These are phyloP conservation scores for Orgyia antiqua DNA, from an alignment of 2,888 invertebrate genomes.

Conservation along the genomic window DNA sequence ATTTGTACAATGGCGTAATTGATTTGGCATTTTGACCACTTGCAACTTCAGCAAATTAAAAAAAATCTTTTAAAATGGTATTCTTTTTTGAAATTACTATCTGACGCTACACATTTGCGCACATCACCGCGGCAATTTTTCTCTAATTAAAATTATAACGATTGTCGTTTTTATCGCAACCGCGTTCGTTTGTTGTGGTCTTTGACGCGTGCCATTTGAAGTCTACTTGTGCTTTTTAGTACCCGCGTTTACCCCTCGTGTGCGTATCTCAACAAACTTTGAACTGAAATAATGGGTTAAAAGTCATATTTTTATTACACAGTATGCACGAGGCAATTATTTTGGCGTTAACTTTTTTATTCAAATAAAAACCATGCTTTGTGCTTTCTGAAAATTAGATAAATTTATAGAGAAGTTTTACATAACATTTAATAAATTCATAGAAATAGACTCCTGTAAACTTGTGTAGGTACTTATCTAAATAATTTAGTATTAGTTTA, in stretches of 20 bases:
- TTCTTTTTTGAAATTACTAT: too few relatives aligned
- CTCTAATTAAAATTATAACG: constrained; percentile 77
- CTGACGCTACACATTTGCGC: constrained; percentile 48
- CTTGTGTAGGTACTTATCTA: too few relatives aligned
- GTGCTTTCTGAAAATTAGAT: too few relatives aligned
- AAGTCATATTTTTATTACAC: constrained; percentile 43
- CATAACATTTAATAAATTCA: too few relatives aligned
- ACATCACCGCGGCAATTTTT: constrained; percentile 69
- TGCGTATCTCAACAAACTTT: constrained; percentile 40
- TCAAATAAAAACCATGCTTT: too few relatives aligned
- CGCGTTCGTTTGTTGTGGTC: constrained; percentile 70
- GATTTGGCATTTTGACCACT: too few relatives aligned
- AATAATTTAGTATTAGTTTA: too few relatives aligned
- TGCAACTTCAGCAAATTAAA: too few relatives aligned
- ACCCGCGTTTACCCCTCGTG: constrained; percentile 67
- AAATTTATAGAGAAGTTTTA: too few relatives aligned
- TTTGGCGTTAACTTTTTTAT: constrained; percentile 12
- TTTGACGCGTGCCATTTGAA: constrained; percentile 68
- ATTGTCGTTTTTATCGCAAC: constrained; percentile 60
- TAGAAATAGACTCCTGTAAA: too few relatives aligned
- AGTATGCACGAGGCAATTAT: constrained; percentile 36
- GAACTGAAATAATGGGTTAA: constrained; percentile 48
- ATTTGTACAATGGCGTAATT: too few relatives aligned
- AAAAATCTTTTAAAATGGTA: too few relatives aligned
- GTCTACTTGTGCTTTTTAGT: constrained; percentile 71